Percentiles rank a stretch among this genome's conserved stretches.
phyloP scores from a whole-genome alignment of 2,888 invertebrate genomes.

The Cheilosia scutellata region DNA sequence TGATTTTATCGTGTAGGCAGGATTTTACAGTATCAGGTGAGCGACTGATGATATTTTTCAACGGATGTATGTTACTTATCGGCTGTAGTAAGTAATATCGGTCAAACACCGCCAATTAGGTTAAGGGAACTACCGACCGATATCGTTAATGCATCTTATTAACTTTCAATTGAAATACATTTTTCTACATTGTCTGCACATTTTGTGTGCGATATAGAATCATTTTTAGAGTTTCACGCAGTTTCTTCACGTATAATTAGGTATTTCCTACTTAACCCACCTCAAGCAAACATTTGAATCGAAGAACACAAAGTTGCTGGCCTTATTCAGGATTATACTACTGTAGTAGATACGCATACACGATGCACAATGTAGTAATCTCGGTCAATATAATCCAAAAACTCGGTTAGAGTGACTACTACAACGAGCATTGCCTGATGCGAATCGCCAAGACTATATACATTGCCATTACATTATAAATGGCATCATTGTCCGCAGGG shows the following conservation, averaged over 20 bases:
- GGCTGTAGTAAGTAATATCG: no score
- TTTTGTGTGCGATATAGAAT: no score
- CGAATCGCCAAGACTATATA: background rate
- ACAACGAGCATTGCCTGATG: background rate
- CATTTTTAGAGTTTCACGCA: no score
- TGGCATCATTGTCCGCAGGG: background rate
- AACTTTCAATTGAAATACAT: no score
- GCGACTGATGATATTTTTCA: constrained; percentile 21
- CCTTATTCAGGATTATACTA: background rate
- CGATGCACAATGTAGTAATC: background rate
- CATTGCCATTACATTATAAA: background rate
- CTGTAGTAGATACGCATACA: background rate
- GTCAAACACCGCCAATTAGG: no score
- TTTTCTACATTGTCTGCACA: no score
- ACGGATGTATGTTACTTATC: background rate
- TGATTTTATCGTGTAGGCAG: constrained; percentile 44
- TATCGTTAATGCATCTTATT: no score
- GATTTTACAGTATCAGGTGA: constrained; percentile 26
- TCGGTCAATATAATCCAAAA: constrained; percentile 10
- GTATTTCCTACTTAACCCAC: no score
- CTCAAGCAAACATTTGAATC: no score
- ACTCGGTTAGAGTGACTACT: constrained; percentile 20
- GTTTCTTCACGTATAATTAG: no score
- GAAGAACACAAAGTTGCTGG: no score
- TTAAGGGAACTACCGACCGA: no score